A percentile compares a stretch with the other conserved stretches of the same genome.
Conservation (phyloP, 2,888 invertebrate genomes). For the Limnephilus marmoratus region DNA sequence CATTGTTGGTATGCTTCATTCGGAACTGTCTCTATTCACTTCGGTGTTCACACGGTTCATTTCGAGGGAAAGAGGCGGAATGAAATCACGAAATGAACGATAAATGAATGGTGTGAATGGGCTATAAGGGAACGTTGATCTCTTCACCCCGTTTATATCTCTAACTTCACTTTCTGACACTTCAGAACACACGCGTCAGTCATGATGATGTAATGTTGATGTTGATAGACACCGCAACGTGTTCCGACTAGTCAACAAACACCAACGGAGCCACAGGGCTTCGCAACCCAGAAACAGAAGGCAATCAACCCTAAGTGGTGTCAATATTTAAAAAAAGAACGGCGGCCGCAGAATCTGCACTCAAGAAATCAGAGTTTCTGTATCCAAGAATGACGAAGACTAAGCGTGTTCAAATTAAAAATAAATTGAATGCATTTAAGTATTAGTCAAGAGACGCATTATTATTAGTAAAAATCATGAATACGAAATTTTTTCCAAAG, state of each 20-base stretch:
- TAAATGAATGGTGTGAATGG: too few species aligned
- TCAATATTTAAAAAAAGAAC: background rate
- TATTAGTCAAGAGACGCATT: too few species aligned
- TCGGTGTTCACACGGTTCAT: too few species aligned
- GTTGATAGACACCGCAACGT: background rate
- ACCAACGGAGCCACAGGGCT: background rate
- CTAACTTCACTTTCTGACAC: background rate
- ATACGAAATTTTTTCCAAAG: too few species aligned
- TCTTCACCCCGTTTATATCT: constrained; percentile 2
- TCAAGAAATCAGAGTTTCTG: background rate
- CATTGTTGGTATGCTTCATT: too few species aligned
- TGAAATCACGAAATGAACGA: too few species aligned
- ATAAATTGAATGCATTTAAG: too few species aligned
- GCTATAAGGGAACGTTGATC: background rate
- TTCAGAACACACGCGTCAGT: background rate
- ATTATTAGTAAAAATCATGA: too few species aligned
- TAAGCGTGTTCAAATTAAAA: too few species aligned
- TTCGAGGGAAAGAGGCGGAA: too few species aligned
- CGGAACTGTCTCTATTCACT: too few species aligned
- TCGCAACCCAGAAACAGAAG: background rate
- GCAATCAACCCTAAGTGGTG: background rate
- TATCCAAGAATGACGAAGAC: background rate
- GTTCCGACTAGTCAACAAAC: background rate
- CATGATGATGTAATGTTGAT: background rate
- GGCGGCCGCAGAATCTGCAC: background rate